These are phyloP conservation scores for Labeo calbasu DNA, from an alignment of 2,797 vertebrate species.

Conservation along the genomic window DNA sequence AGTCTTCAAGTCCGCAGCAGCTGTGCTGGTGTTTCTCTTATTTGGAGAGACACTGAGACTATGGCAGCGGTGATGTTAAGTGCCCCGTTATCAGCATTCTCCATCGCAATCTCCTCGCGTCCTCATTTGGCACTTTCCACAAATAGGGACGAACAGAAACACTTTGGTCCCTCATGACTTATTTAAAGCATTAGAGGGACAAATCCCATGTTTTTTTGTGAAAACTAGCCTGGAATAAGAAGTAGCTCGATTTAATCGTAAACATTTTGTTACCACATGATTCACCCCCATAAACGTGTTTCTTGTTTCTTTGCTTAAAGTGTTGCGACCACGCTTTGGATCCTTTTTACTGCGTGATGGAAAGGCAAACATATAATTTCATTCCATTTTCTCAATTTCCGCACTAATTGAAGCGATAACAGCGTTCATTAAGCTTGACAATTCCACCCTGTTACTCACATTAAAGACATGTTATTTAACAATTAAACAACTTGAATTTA, in stretches of 20 bases:
- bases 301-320: not conserved
- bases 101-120: constrained; percentile 31
- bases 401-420: not conserved
- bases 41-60: constrained; percentile 26
- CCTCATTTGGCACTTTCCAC: constrained; percentile 21
- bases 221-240: not conserved
- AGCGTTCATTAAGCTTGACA: not conserved
- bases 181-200: constrained; percentile 22
- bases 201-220: not conserved
- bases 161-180: constrained; percentile 28
- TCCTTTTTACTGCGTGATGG: not conserved
- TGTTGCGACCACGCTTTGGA: not conserved
- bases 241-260: not conserved
- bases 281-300: not conserved
- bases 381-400: too few relatives aligned
- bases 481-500: too few relatives aligned
- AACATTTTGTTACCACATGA: not conserved
- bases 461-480: too few relatives aligned
- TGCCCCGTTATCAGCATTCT: constrained; percentile 50
- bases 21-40: constrained; percentile 16
- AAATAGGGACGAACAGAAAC: constrained; percentile 22
- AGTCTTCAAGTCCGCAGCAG: constrained; percentile 50
- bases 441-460: not conserved
- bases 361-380: not conserved
- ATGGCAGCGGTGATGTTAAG: constrained; percentile 36